Evolutionary conservation across 1,140 invertebrate species (phyloP).

Genomic region (Drosophila athabasca): DNA sequence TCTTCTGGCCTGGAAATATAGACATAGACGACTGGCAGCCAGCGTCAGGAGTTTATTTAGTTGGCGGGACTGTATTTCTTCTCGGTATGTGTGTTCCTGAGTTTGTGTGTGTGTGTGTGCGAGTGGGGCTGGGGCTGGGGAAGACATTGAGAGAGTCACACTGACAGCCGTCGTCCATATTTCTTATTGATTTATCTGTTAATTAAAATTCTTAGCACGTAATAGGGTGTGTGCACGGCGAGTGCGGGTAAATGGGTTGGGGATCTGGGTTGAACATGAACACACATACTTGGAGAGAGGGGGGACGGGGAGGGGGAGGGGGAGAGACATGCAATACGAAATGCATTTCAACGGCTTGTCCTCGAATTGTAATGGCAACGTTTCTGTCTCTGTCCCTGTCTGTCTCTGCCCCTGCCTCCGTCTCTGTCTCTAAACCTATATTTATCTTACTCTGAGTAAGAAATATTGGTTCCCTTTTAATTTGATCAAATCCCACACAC

Average conservation of each 20-base stretch:
- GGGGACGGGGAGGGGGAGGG: conserved; percentile 11
- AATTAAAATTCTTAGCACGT: conserved; percentile 83
- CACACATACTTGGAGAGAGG: conserved; percentile 25
- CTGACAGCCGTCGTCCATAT: conserved; percentile 80
- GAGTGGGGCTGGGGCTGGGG: neutral
- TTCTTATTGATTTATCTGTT: conserved; percentile 83
- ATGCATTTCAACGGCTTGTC: conserved; percentile 78
- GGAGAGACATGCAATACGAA: conserved; percentile 67
- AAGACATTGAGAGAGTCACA: conserved; percentile 45
- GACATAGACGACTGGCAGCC: conserved; percentile 47
- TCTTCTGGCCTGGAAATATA: conserved; percentile 30
- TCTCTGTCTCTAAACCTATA: conserved; percentile 14
- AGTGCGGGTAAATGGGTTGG: conserved; percentile 38
- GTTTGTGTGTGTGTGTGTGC: conserved; percentile 1
- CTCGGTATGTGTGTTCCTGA: conserved; percentile 21
- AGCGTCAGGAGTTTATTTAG: conserved; percentile 74
- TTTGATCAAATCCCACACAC: conserved; percentile 66
- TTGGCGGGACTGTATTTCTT: conserved; percentile 56
- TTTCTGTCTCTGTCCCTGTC: conserved; percentile 31
- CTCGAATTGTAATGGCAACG: conserved; percentile 73
- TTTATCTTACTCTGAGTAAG: conserved; percentile 29
- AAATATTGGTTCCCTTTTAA: conserved; percentile 70
- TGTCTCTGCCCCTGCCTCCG: conserved; percentile 14
- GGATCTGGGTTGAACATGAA: conserved; percentile 17
- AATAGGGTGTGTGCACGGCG: conserved; percentile 59